A percentile compares a stretch with the other conserved stretches of the same genome.
Evolutionary conservation across 2,113 vertebrate species (phyloP).

Genomic region (Girardinichthys multiradiatus): DNA sequence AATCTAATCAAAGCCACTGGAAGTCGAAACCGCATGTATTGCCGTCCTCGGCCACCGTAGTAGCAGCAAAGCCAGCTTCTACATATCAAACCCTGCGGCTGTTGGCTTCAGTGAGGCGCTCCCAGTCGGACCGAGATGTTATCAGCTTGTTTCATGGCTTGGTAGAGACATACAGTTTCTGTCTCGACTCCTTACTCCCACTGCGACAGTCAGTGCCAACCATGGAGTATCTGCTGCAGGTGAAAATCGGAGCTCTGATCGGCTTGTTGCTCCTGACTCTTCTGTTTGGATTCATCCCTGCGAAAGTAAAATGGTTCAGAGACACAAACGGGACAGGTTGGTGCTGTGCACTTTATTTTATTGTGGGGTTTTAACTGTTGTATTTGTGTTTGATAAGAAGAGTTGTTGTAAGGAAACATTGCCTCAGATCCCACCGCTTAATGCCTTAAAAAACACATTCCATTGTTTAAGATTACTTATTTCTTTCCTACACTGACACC

Average conservation of each 20-base stretch:
- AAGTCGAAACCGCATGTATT: neutral
- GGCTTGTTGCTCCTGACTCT: conserved; percentile 79
- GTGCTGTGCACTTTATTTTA: neutral
- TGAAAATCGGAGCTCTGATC: conserved; percentile 79
- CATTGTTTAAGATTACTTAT: neutral
- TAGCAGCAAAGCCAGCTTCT: rapidly evolving
- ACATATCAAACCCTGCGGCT: neutral
- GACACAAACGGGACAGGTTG: conserved; percentile 76
- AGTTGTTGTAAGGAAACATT: neutral
- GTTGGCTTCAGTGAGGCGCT: neutral
- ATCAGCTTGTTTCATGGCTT: too few species aligned
- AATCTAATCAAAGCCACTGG: neutral
- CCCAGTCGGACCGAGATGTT: neutral
- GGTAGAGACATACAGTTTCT: neutral
- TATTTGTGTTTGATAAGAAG: neutral
- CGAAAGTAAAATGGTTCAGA: conserved; percentile 78
- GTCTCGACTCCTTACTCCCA: neutral
- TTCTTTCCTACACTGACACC: neutral
- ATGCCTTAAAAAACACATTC: neutral
- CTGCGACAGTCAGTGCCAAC: neutral
- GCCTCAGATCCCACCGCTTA: neutral
- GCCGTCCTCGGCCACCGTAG: conserved; percentile 28
- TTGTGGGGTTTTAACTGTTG: neutral
- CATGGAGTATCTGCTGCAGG: conserved; percentile 80
- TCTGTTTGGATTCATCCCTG: conserved; percentile 81